phyloP scores from a whole-genome alignment of 2,797 vertebrate species.

The Mycteria americana region DNA sequence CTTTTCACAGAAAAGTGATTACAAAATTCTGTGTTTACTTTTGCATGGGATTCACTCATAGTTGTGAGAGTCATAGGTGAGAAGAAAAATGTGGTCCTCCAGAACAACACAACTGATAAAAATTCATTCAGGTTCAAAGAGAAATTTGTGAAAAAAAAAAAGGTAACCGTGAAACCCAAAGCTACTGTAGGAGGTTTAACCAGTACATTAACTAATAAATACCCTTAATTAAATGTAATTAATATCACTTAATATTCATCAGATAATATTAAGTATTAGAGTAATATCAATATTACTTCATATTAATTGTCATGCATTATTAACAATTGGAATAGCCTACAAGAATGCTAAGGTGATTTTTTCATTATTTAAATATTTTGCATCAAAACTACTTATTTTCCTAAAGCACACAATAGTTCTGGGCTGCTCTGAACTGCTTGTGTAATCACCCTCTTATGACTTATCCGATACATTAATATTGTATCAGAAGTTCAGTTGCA shows the following conservation, averaged over 20 bases:
- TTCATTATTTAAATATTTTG: not conserved
- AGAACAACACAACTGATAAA: not conserved
- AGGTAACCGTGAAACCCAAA: not conserved
- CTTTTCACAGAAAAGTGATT: not conserved
- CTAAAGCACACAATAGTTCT: not conserved
- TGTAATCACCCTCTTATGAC: not conserved
- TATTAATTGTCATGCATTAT: not conserved
- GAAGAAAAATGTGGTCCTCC: not conserved
- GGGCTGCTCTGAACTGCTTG: not conserved
- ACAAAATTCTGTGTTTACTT: not conserved
- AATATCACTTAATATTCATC: not conserved
- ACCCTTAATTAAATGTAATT: conserved; percentile 11
- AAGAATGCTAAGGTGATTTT: not conserved
- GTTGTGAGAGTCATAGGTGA: not conserved
- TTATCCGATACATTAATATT: not conserved
- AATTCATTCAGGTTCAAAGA: not conserved
- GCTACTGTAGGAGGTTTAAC: not conserved
- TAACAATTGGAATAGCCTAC: not conserved
- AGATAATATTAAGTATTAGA: not conserved
- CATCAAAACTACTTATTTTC: not conserved
- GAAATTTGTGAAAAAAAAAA: not conserved
- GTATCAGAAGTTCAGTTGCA: not conserved
- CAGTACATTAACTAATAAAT: not conserved
- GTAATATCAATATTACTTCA: not conserved
- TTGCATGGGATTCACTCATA: not conserved